phyloP scores from a whole-genome alignment of 2,888 invertebrate species.

The Drosophila rellima region DNA sequence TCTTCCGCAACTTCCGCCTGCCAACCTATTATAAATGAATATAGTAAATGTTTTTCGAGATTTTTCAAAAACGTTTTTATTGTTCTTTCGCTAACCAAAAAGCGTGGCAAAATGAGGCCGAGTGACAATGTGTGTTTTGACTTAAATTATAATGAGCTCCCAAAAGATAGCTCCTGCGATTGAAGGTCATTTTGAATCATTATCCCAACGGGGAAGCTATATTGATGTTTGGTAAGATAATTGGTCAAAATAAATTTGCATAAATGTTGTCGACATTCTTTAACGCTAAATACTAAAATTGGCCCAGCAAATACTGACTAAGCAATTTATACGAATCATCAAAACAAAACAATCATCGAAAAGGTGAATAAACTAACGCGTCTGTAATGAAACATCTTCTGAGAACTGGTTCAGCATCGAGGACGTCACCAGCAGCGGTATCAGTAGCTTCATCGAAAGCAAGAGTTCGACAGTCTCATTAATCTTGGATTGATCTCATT shows the following conservation, averaged over 20 bases:
- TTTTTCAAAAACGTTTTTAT: conserved; percentile 2
- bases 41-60: conserved; percentile 19
- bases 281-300: conserved; percentile 54
- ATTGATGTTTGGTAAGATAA: not conserved
- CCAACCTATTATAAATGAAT: conserved; percentile 35
- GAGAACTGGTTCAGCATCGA: conserved; percentile 78
- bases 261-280: conserved; percentile 39
- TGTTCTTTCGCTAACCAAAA: conserved; percentile 8
- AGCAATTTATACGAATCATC: conserved; percentile 44
- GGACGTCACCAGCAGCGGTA: conserved; percentile 64
- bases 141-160: conserved; percentile 4
- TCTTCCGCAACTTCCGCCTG: conserved; percentile 68
- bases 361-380: conserved; percentile 72
- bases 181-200: conserved; percentile 42
- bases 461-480: conserved; percentile 53
- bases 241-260: conserved; percentile 14
- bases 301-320: conserved; percentile 33
- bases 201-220: conserved; percentile 28
- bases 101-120: conserved; percentile 27
- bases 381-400: conserved; percentile 55
- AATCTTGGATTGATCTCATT: conserved; percentile 13
- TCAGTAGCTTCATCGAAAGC: conserved; percentile 23
- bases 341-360: conserved; percentile 59
- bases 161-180: conserved; percentile 14
- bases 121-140: not conserved